Conservation (phyloP, 2,797 vertebrate genomes). For the Schizopygopsis pylzovi region DNA sequence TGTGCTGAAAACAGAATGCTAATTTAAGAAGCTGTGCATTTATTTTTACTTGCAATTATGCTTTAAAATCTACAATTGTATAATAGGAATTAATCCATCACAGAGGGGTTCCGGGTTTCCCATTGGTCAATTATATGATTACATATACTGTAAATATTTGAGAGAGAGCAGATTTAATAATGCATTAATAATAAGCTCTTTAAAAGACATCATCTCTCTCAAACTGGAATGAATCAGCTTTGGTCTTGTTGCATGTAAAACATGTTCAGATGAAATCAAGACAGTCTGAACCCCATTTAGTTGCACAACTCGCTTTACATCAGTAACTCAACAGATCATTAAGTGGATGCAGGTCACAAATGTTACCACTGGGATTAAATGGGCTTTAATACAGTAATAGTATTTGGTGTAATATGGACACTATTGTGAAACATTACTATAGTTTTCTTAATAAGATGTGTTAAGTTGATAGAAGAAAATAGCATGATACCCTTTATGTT, state of each 20-base stretch:
- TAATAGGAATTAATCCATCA: not conserved
- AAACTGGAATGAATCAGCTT: not conserved
- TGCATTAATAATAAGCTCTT: not conserved
- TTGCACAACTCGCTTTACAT: not conserved
- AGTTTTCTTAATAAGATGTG: not conserved
- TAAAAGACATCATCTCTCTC: not conserved
- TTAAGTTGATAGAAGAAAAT: not conserved
- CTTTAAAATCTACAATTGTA: not conserved
- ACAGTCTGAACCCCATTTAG: not conserved
- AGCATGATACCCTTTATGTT: not conserved
- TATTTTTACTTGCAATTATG: not conserved
- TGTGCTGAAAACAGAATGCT: not conserved
- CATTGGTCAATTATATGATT: not conserved
- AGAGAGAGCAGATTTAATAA: slow-evolving; percentile 10
- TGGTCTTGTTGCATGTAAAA: not conserved
- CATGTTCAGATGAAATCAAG: not conserved
- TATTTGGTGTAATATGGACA: not conserved
- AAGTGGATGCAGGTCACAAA: not conserved
- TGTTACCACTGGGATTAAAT: not conserved
- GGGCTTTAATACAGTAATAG: not conserved
- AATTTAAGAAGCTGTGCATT: not conserved
- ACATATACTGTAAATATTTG: not conserved
- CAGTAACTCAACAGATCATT: not conserved
- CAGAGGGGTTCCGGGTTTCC: not conserved
- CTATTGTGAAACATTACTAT: not conserved